Percentiles rank a stretch among this genome's conserved stretches.
Conservation (phyloP, 2,113 vertebrate species). For the Daboia siamensis region DNA sequence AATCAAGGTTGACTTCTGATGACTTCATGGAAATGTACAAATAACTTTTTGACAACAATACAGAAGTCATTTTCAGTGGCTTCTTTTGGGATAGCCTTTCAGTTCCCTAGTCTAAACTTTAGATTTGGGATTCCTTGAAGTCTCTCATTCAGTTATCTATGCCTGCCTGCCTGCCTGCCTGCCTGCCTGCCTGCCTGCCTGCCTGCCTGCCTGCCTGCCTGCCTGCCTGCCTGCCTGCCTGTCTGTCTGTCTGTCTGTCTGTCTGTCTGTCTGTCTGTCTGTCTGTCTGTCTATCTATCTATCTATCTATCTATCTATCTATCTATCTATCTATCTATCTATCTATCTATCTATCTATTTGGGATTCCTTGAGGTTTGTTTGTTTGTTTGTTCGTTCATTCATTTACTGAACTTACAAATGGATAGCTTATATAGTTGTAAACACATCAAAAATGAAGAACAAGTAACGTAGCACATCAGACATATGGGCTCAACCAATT, state of each 20-base stretch:
- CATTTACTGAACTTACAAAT: background rate
- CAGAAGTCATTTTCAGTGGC: background rate
- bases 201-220: too few relatives aligned
- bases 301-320: too few relatives aligned
- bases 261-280: too few relatives aligned
- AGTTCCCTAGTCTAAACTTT: background rate
- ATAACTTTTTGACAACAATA: background rate
- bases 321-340: too few relatives aligned
- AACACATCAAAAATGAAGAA: background rate
- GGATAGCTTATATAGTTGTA: background rate
- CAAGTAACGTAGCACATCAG: background rate
- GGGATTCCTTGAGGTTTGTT: too few relatives aligned
- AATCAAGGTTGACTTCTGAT: background rate
- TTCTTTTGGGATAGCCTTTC: background rate
- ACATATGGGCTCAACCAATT: background rate
- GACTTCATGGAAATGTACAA: background rate
- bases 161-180: too few relatives aligned
- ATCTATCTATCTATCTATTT: too few relatives aligned
- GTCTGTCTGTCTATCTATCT: too few relatives aligned
- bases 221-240: too few relatives aligned
- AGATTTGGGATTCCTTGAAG: background rate
- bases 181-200: too few relatives aligned
- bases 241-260: too few relatives aligned
- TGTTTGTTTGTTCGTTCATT: too few relatives aligned
- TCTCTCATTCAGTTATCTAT: background rate